A percentile compares a stretch with the other conserved stretches of the same genome.
Conservation (phyloP, 2,113 vertebrate genomes). For the Erythrocercus mccallii region DNA sequence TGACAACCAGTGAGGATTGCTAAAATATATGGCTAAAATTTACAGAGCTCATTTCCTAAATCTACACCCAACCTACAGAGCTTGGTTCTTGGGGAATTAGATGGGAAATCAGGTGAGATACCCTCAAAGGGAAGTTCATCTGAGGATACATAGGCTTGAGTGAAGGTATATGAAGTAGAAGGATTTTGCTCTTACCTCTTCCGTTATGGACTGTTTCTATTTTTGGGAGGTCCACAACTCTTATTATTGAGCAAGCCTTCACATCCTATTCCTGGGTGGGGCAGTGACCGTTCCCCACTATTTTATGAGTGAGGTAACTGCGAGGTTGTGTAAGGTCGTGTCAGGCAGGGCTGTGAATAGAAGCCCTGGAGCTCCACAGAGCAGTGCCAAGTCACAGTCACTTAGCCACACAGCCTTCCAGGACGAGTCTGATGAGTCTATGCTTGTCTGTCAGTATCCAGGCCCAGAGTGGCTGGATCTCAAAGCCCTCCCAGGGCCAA, state of each 20-base stretch:
- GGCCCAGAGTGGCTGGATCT: not conserved
- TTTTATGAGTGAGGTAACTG: conserved; percentile 44
- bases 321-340: conserved; percentile 27
- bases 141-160: not conserved
- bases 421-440: not conserved
- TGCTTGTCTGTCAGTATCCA: not conserved
- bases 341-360: conserved; percentile 53
- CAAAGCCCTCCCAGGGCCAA: not conserved
- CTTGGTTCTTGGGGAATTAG: not conserved
- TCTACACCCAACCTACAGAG: not conserved
- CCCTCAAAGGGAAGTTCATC: not conserved
- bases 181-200: not conserved
- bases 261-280: conserved; percentile 46
- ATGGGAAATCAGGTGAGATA: not conserved
- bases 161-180: not conserved
- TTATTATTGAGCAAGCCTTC: conserved; percentile 22
- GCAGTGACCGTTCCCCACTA: conserved; percentile 35
- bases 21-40: not conserved
- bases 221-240: not conserved
- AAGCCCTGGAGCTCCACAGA: not conserved
- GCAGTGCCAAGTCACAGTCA: conserved; percentile 56
- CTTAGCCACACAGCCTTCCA: conserved; percentile 64
- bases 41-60: not conserved
- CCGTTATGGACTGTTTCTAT: not conserved
- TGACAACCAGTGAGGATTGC: not conserved